Base-by-base conservation (phyloP, 2,113 vertebrate species). In the Gobio gobio region DNA sequence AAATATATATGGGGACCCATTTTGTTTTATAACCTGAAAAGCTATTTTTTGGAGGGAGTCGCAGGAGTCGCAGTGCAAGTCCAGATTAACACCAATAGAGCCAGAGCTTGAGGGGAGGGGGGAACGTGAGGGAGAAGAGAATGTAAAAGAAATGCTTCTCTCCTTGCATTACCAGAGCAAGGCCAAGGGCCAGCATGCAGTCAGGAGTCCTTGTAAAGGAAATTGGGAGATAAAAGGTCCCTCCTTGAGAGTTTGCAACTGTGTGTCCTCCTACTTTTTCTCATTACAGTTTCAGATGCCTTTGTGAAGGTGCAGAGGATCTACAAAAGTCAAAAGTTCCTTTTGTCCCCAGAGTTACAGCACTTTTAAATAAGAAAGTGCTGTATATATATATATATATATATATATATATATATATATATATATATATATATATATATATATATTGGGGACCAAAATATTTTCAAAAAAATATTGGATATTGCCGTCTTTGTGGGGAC, bases 321-420 rank as follows among this genome's bases (percentile, higher is more conserved):
- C 10, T 72, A 64, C 78, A 81, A 33, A 73, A 86, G 83, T 88
- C 87, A 87, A 81, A 54, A 87, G 72, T 70, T 86, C 84, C 61
- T 73, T 59, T 78, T 87, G 75, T 82, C 82, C 88, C 12, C 61
- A 75, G 33, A 59, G 83, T 18, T 1, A 54, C 40, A 76, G 81
- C 26, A 83, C 70, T 70, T 49, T 88, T 86, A 22, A 40, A 14
- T 29, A 40, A 85, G n/a, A 56, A 63, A 79, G 29, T 76, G 26
- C 84, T 29, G 29, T 29, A 29, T 29, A 29, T 29, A 29, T 29
- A 29, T 29, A 29, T 29, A 29, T 29, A 29, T 29, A 29, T 29
- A 29, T 29, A 29, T 13, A 26, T 20, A n/a, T 83, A 36, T 29
- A 45, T 51, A 58, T 22, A 58, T 58, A 47, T 47, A 45, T 45